Conservation (phyloP, 2,797 vertebrate species). For the Mormyrus hasselquistii region DNA sequence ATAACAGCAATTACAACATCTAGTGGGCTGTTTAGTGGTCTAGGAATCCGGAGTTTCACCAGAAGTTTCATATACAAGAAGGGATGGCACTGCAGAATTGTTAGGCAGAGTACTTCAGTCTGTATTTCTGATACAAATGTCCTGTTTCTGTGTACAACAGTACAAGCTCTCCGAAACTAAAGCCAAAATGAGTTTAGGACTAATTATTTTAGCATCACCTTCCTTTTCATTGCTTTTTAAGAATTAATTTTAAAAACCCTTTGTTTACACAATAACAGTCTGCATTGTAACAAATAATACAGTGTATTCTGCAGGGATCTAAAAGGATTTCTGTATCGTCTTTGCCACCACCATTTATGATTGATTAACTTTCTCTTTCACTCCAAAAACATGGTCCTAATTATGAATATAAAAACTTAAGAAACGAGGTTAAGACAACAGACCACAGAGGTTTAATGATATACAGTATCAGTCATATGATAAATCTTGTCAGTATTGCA, state of each 20-base stretch:
- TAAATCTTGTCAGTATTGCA: neutral
- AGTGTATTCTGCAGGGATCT: neutral
- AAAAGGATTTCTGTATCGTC: neutral
- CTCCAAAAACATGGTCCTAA: neutral
- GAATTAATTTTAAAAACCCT: neutral
- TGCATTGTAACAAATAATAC: neutral
- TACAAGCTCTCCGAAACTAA: neutral
- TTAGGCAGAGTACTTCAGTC: neutral
- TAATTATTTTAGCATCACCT: neutral
- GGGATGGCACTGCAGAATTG: neutral
- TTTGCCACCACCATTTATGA: neutral
- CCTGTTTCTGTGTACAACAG: neutral
- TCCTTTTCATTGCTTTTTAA: neutral
- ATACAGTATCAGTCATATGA: neutral
- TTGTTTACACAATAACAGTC: neutral
- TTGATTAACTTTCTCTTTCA: neutral
- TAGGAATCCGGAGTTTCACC: neutral
- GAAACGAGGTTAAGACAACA: neutral
- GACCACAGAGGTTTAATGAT: neutral
- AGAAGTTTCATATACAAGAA: neutral
- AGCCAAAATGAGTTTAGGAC: neutral
- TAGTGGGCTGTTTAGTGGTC: neutral
- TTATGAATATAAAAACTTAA: neutral
- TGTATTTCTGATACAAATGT: neutral
- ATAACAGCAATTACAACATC: neutral